Percentiles rank a stretch among this genome's conserved stretches.
Evolutionary conservation across 2,888 invertebrate species (phyloP).

Genomic region (Metopia argyrocephala): DNA sequence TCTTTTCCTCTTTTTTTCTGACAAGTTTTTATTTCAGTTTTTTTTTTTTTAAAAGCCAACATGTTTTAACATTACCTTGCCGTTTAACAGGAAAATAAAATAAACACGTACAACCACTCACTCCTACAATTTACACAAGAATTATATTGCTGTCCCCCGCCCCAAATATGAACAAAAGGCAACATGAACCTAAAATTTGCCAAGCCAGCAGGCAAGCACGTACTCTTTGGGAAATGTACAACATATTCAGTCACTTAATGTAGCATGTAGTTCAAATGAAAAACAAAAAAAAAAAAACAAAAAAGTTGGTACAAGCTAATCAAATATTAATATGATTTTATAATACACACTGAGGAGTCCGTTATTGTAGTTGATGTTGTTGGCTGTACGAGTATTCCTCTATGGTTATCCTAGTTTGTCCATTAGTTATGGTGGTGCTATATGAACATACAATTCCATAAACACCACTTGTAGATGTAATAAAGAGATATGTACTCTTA

Average conservation of each 20-base stretch:
- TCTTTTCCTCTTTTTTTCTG: slow-evolving; percentile 6
- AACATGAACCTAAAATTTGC: not conserved
- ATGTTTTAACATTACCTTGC: slow-evolving; percentile 55
- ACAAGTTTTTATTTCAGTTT: slow-evolving; percentile 15
- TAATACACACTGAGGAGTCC: slow-evolving; percentile 59
- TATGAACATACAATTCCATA: too few species aligned
- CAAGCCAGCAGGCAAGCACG: not conserved
- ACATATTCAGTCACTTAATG: slow-evolving; percentile 64
- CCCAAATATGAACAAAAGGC: slow-evolving; percentile 6
- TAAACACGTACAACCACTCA: not conserved
- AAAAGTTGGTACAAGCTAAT: slow-evolving; percentile 65
- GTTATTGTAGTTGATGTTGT: not conserved
- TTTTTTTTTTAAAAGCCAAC: slow-evolving; percentile 37
- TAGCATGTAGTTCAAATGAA: slow-evolving; percentile 58
- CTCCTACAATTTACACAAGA: not conserved
- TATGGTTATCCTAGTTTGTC: slow-evolving; percentile 19
- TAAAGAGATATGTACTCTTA: too few species aligned
- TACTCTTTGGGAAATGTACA: slow-evolving; percentile 32
- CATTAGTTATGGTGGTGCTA: too few species aligned
- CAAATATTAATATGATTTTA: slow-evolving; percentile 65
- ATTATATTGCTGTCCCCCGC: not conserved
- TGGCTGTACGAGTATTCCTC: slow-evolving; percentile 39
- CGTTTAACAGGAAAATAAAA: not conserved
- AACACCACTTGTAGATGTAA: too few species aligned
- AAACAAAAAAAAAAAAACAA: too few species aligned